Percentiles rank a stretch among this genome's conserved stretches.
phyloP scores from a whole-genome alignment of 2,888 invertebrate species.

The Lithosia quadra region DNA sequence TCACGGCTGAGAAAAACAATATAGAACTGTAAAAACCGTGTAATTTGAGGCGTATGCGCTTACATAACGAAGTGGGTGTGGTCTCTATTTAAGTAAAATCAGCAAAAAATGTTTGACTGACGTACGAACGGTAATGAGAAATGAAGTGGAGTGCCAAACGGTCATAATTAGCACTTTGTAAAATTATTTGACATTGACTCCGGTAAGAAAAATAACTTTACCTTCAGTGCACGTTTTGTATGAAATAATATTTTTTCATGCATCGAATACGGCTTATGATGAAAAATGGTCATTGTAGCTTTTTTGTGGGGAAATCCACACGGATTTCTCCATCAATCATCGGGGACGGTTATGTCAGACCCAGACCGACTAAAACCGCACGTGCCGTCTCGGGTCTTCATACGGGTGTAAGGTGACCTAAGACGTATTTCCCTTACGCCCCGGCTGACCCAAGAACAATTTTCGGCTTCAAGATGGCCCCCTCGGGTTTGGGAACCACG shows the following conservation, averaged over 20 bases:
- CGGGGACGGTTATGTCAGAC: too few species aligned
- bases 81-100: constrained; percentile 36
- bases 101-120: constrained; percentile 21
- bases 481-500: too few species aligned
- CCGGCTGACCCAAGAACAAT: too few species aligned
- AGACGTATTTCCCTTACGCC: too few species aligned
- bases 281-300: too few species aligned
- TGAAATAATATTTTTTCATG: background rate
- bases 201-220: constrained; percentile 6
- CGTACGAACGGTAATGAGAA: constrained; percentile 47
- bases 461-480: too few species aligned
- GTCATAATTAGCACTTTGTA: constrained; percentile 34
- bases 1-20: background rate
- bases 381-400: too few species aligned
- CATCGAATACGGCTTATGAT: too few species aligned
- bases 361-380: too few species aligned
- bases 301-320: too few species aligned
- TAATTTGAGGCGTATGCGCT: constrained; percentile 34
- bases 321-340: too few species aligned
- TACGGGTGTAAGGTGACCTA: too few species aligned
- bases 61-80: constrained; percentile 50
- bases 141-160: constrained; percentile 47
- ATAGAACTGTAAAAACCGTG: constrained; percentile 10
- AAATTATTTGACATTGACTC: constrained; percentile 40
- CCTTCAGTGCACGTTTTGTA: constrained; percentile 1